A percentile compares a stretch with the other conserved stretches of the same genome.
Evolutionary conservation across 2,888 invertebrate species (phyloP).

Genomic region (Spisula solida): DNA sequence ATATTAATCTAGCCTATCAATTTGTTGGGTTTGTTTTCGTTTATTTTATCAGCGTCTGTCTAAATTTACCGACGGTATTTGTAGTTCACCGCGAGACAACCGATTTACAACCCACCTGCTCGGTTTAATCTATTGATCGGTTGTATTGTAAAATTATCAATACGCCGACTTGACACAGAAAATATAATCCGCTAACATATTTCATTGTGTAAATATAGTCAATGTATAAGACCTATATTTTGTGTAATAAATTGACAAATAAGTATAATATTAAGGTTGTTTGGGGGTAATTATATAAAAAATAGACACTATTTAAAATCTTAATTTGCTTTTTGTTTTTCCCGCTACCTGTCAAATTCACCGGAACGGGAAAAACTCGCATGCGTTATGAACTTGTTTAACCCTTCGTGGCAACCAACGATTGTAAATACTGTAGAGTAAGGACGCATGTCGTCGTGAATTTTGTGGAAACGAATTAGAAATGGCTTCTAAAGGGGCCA

Average conservation of each 20-base stretch:
- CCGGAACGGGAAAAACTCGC: conserved; percentile 64
- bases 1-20: too few relatives aligned
- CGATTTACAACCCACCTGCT: not conserved
- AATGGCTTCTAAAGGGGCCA: conserved; percentile 81
- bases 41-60: not conserved
- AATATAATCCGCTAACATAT: conserved; percentile 46
- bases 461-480: conserved; percentile 36
- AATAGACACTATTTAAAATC: not conserved
- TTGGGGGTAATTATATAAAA: not conserved
- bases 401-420: conserved; percentile 75
- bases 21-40: too few relatives aligned
- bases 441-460: conserved; percentile 31
- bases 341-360: conserved; percentile 56
- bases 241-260: not conserved
- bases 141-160: conserved; percentile 23
- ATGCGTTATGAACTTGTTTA: conserved; percentile 65
- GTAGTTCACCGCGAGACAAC: not conserved
- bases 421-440: conserved; percentile 35
- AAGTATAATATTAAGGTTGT: not conserved
- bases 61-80: too few relatives aligned
- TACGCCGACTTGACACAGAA: conserved; percentile 36
- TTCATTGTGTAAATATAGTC: conserved; percentile 24
- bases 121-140: conserved; percentile 36
- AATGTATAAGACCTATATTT: conserved; percentile 2
- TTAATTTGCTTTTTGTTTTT: conserved; percentile 30